Evolutionary conservation across 2,888 invertebrate genomes (phyloP).

Genomic region (Lasius platythorax): DNA sequence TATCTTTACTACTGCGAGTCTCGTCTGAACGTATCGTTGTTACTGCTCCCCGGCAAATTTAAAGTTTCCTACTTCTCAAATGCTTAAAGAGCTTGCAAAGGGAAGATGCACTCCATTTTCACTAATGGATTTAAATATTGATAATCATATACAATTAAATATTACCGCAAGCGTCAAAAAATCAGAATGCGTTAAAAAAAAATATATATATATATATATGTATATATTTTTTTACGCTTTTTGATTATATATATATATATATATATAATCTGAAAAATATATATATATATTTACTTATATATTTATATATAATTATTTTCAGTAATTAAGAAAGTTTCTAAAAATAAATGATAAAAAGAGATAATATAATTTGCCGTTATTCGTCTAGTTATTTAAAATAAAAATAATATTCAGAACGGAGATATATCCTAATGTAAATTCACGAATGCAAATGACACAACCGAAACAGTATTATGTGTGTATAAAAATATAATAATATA

Average conservation of each 20-base stretch:
- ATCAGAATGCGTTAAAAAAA: neutral
- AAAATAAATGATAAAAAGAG: neutral
- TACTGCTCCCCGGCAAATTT: neutral
- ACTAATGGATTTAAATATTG: neutral
- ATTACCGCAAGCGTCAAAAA: neutral
- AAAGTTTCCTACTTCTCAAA: neutral
- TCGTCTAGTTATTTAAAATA: neutral
- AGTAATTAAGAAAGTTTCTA: neutral
- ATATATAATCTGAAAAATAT: too few species aligned
- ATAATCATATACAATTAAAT: too few species aligned
- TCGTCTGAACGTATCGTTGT: neutral
- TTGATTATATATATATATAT: too few species aligned
- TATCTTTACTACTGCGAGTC: neutral
- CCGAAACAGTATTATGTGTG: neutral
- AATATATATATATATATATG: too few species aligned
- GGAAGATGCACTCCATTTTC: neutral
- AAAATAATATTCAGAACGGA: neutral
- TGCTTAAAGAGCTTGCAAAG: neutral
- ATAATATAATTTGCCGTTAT: neutral
- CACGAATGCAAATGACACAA: slow-evolving; percentile 48
- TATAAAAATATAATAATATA: slow-evolving; percentile 67
- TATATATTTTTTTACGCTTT: too few species aligned
- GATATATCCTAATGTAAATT: slow-evolving; percentile 39
- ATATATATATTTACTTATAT: neutral
- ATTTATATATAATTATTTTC: neutral